A percentile compares a stretch with the other conserved stretches of the same genome.
These are phyloP conservation scores for Malacoctenus gilli DNA, from an alignment of 2,797 vertebrate species.

Conservation along the genomic window DNA sequence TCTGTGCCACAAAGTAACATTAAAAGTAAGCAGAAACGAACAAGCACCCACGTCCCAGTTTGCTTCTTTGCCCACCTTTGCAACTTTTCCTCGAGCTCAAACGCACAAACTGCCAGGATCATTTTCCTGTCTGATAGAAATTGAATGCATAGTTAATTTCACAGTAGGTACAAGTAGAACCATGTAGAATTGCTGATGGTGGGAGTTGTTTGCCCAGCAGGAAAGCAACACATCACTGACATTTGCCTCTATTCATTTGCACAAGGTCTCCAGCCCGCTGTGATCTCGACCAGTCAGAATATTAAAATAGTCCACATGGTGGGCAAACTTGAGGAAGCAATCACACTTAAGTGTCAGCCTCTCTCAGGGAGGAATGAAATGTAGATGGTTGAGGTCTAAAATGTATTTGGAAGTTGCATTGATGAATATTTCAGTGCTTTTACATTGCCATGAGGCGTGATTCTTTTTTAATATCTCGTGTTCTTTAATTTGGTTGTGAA, in stretches of 20 bases:
- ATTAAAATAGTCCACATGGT: slow-evolving; percentile 45
- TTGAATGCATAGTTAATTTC: slow-evolving; percentile 76
- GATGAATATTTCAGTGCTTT: neutral
- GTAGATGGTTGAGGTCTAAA: slow-evolving; percentile 10
- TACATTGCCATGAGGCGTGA: no score
- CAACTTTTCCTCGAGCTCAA: slow-evolving; percentile 17
- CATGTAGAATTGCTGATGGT: slow-evolving; percentile 63
- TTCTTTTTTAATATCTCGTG: no score
- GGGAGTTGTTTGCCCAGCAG: slow-evolving; percentile 69
- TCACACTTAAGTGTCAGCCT: slow-evolving; percentile 39
- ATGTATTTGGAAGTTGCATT: slow-evolving; percentile 21
- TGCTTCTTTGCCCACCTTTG: slow-evolving; percentile 42
- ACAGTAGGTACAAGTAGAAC: slow-evolving; percentile 63
- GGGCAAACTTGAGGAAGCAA: slow-evolving; percentile 44
- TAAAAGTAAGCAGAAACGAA: no score
- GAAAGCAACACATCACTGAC: slow-evolving; percentile 70
- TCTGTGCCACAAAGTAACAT: slow-evolving; percentile 25
- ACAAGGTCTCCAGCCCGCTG: slow-evolving; percentile 59
- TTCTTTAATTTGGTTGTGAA: slow-evolving; percentile 9
- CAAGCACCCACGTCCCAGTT: no score
- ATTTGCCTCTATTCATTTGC: slow-evolving; percentile 72
- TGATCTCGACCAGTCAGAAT: slow-evolving; percentile 55
- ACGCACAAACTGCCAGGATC: slow-evolving; percentile 31
- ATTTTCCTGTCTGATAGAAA: slow-evolving; percentile 66
- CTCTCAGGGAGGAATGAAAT: slow-evolving; percentile 25